A percentile compares a stretch with the other conserved stretches of the same genome.
These are phyloP conservation scores for Phalangium opilio DNA, from an alignment of 2,888 invertebrate species.

Conservation along the genomic window DNA sequence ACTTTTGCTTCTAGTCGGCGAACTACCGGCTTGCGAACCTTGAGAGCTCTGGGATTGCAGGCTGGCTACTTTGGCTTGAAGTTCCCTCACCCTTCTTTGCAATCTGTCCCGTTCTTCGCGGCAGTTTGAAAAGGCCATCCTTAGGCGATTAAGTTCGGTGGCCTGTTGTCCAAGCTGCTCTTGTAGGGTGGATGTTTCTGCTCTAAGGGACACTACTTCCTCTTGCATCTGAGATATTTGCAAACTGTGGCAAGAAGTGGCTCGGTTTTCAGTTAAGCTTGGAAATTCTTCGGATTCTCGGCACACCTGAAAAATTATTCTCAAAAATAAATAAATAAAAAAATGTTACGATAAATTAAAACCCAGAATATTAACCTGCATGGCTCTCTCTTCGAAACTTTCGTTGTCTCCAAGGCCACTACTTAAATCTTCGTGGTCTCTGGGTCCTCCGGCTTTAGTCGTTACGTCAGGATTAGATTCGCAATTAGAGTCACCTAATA, in stretches of 20 bases:
- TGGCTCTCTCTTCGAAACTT: constrained; percentile 17
- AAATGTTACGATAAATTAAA: too few species aligned
- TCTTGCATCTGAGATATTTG: constrained; percentile 40
- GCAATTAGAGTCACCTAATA: too few species aligned
- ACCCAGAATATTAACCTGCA: constrained; percentile 11
- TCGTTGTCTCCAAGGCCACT: constrained; percentile 19
- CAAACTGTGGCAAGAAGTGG: constrained; percentile 30
- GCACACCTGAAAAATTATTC: too few species aligned
- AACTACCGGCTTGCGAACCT: constrained; percentile 26
- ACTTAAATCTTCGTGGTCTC: constrained; percentile 11
- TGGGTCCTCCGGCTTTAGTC: too few species aligned
- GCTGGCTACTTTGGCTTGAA: constrained; percentile 24
- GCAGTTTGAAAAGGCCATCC: constrained; percentile 29
- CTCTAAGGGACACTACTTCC: constrained; percentile 39
- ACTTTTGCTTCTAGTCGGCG: constrained; percentile 28
- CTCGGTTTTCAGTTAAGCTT: constrained; percentile 21
- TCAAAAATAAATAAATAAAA: too few species aligned
- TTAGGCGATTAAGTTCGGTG: constrained; percentile 31
- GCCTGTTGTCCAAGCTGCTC: constrained; percentile 39
- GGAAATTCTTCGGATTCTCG: constrained; percentile 21
- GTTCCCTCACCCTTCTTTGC: constrained; percentile 31
- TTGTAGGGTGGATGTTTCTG: constrained; percentile 40
- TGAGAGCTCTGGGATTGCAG: constrained; percentile 25
- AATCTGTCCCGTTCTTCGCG: constrained; percentile 34
- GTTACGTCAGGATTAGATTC: too few species aligned